phyloP scores from a whole-genome alignment of 2,888 invertebrate genomes.

The Dusona sp. region DNA sequence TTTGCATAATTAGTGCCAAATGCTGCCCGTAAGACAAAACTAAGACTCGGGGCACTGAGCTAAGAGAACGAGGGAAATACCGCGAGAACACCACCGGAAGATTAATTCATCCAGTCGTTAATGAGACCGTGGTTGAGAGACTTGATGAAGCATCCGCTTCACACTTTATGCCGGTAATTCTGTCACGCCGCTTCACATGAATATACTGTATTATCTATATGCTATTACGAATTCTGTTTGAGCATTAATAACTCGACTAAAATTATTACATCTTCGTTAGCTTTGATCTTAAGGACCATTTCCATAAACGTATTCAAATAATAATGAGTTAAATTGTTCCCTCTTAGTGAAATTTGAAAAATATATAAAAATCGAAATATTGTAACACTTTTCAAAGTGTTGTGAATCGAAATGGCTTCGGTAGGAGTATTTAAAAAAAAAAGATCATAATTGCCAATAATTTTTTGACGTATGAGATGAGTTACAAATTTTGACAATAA shows the following conservation, averaged over 20 bases:
- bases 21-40: slow-evolving; percentile 60
- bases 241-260: background rate
- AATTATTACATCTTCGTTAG: background rate
- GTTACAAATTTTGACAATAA: background rate
- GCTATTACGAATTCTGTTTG: background rate
- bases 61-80: slow-evolving; percentile 34
- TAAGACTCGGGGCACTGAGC: background rate
- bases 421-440: background rate
- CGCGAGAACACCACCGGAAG: slow-evolving; percentile 48
- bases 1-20: slow-evolving; percentile 65
- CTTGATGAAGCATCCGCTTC: slow-evolving; percentile 55
- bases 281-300: background rate
- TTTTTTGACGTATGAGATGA: background rate
- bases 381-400: background rate
- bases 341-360: background rate
- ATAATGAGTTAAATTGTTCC: background rate
- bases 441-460: background rate
- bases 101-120: slow-evolving; percentile 66
- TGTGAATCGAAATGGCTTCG: background rate
- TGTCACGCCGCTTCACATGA: slow-evolving; percentile 14
- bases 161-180: slow-evolving; percentile 44
- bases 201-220: slow-evolving; percentile 22
- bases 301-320: background rate
- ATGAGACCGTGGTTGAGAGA: slow-evolving; percentile 57
- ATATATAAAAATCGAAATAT: background rate